Conservation (phyloP, 2,888 invertebrate genomes). For the Brachynemurus nebulosus region DNA sequence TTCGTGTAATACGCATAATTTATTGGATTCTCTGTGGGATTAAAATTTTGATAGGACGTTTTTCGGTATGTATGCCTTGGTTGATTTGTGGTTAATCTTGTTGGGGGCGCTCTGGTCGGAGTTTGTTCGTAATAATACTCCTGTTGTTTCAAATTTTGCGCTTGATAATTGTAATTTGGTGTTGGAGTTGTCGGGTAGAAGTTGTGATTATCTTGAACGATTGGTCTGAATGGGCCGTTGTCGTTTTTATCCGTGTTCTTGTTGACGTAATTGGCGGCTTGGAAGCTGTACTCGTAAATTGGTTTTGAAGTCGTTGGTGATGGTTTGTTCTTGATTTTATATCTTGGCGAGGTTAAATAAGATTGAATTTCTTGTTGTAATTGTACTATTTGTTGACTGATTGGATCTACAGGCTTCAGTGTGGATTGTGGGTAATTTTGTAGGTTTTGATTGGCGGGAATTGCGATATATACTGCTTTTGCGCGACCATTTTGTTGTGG, state of each 20-base stretch:
- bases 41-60: constrained; percentile 21
- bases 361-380: constrained; percentile 49
- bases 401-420: constrained; percentile 37
- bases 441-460: too few relatives aligned
- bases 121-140: too few relatives aligned
- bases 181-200: constrained; percentile 23
- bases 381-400: constrained; percentile 50
- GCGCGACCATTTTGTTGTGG: constrained; percentile 18
- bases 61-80: neutral
- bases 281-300: constrained; percentile 60
- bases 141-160: constrained; percentile 25
- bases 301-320: constrained; percentile 32
- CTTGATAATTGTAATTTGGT: constrained; percentile 14
- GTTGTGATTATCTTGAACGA: constrained; percentile 37
- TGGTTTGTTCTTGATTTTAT: too few relatives aligned
- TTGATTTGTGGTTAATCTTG: constrained; percentile 24
- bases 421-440: constrained; percentile 21
- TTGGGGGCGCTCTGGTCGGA: constrained; percentile 14
- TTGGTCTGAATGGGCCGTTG: constrained; percentile 47
- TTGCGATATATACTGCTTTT: constrained; percentile 11
- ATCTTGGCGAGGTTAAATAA: constrained; percentile 36
- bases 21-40: constrained; percentile 39
- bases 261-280: constrained; percentile 40
- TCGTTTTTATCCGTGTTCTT: constrained; percentile 34
- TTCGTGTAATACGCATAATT: constrained; percentile 52